A percentile compares a stretch with the other conserved stretches of the same genome.
These are phyloP conservation scores for Archilochus colubris DNA, from an alignment of 2,113 vertebrate genomes.

Conservation along the genomic window DNA sequence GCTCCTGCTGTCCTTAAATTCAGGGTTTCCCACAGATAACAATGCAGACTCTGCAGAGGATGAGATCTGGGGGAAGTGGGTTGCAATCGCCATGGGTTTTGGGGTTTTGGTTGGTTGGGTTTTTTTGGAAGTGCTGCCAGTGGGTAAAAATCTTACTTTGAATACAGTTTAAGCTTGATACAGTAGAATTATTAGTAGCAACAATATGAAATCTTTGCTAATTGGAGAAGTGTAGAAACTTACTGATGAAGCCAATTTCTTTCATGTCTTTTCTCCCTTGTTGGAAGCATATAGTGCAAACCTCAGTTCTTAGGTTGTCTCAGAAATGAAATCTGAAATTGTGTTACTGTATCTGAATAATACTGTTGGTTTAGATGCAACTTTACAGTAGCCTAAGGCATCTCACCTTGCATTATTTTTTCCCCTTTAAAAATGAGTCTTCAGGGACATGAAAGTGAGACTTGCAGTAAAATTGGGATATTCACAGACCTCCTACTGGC, in stretches of 20 bases:
- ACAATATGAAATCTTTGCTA: neutral
- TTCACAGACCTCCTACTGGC: constrained; percentile 28
- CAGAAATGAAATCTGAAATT: neutral
- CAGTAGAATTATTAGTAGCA: neutral
- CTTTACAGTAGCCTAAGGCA: neutral
- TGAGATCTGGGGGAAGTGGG: constrained; percentile 31
- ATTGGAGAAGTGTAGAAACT: neutral
- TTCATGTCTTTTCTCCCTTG: neutral
- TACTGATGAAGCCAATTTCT: neutral
- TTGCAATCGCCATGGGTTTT: neutral
- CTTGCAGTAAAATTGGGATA: constrained; percentile 22
- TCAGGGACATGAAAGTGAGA: neutral
- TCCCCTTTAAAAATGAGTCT: neutral
- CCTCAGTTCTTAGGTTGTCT: neutral
- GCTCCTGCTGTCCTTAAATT: neutral
- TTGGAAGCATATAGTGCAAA: neutral
- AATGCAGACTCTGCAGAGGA: constrained; percentile 4
- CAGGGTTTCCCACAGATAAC: neutral
- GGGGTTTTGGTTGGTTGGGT: constrained; percentile 26
- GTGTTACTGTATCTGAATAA: neutral
- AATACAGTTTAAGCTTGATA: neutral
- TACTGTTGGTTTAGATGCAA: neutral
- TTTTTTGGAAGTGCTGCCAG: neutral
- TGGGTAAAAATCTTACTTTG: neutral
- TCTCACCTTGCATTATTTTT: neutral